Evolutionary conservation across 2,888 invertebrate genomes (phyloP).

Genomic region (Halictus quadricinctus): DNA sequence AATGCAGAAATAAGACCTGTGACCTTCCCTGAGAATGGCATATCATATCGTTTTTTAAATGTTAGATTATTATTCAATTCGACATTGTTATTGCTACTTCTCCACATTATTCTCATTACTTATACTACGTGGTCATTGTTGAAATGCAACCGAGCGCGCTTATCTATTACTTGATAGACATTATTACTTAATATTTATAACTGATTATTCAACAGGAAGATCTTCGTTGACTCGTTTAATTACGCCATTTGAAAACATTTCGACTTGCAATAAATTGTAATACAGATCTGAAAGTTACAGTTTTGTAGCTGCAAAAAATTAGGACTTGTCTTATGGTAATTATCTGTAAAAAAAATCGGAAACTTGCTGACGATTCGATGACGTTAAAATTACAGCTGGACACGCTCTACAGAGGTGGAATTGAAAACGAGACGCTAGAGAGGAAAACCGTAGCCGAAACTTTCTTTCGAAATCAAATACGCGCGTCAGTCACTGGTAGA

Average conservation of each 20-base stretch:
- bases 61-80: neutral
- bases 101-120: neutral
- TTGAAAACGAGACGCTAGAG: neutral
- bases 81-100: neutral
- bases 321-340: neutral
- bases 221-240: too few species aligned
- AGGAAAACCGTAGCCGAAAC: neutral
- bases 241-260: neutral
- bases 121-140: neutral
- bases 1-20: neutral
- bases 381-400: neutral
- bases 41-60: neutral
- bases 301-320: neutral
- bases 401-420: neutral
- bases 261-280: too few species aligned
- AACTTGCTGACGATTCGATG: neutral
- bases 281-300: too few species aligned
- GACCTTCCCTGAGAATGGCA: neutral
- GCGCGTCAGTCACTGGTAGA: neutral
- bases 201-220: too few species aligned
- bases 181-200: too few species aligned
- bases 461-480: neutral
- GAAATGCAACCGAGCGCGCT: accelerated
- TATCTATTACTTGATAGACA: neutral
- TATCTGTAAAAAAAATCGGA: neutral